Evolutionary conservation across 2,888 invertebrate species (phyloP).

Genomic region (Geophilus truncorum): DNA sequence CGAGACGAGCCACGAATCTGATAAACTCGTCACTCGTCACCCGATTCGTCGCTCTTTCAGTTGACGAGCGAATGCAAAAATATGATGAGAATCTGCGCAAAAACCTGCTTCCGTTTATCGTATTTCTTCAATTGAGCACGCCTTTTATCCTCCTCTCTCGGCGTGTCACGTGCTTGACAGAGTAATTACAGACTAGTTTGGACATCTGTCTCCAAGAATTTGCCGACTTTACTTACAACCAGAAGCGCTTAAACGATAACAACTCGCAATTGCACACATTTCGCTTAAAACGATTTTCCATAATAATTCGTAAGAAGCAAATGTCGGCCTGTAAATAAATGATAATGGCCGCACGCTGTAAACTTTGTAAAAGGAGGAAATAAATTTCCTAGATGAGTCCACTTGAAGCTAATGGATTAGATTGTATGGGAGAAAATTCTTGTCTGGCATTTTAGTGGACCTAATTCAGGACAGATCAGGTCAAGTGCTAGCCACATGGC

Average conservation of each 20-base stretch:
- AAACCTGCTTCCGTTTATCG: background rate
- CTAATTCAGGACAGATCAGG: constrained; percentile 1
- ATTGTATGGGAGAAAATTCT: background rate
- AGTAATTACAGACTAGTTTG: constrained; percentile 13
- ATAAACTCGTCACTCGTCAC: constrained; percentile 5
- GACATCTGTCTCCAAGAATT: constrained; percentile 16
- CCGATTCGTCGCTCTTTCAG: background rate
- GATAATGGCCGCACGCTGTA: background rate
- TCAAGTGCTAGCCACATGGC: constrained; percentile 2
- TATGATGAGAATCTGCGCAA: constrained; percentile 5
- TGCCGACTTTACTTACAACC: constrained; percentile 11
- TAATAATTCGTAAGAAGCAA: no score
- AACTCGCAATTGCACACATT: background rate
- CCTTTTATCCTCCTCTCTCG: background rate
- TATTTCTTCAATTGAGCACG: constrained; percentile 1
- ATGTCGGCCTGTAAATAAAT: background rate
- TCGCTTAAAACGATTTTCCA: no score
- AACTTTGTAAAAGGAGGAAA: constrained; percentile 1
- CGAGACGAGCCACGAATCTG: background rate
- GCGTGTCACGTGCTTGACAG: background rate
- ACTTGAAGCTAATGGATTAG: constrained; percentile 7
- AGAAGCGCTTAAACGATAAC: background rate
- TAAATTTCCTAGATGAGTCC: constrained; percentile 7
- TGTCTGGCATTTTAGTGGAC: constrained; percentile 11
- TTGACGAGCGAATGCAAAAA: background rate